A percentile compares a stretch with the other conserved stretches of the same genome.
Evolutionary conservation across 2,888 invertebrate genomes (phyloP).

Genomic region (Pteria penguin): DNA sequence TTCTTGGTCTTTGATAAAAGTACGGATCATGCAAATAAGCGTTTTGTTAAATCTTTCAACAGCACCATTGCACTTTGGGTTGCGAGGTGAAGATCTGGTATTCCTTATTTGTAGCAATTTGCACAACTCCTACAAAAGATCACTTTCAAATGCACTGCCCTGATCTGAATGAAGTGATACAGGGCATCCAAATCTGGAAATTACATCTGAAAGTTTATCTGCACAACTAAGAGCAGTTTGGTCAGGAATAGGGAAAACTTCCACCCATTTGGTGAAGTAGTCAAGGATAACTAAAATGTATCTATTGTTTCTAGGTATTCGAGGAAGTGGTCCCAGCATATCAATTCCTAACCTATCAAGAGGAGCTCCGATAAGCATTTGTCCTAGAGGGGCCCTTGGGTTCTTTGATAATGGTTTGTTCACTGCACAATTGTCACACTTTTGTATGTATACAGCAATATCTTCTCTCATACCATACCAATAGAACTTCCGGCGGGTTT

Average conservation of each 20-base stretch:
- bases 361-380: constrained; percentile 32
- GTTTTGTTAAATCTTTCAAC: constrained; percentile 43
- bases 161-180: constrained; percentile 43
- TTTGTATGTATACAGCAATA: constrained; percentile 8
- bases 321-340: constrained; percentile 27
- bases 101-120: constrained; percentile 42
- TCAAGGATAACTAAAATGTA: constrained; percentile 49
- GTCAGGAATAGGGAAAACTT: constrained; percentile 42
- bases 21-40: constrained; percentile 35
- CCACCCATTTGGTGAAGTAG: constrained; percentile 47
- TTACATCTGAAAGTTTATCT: constrained; percentile 38
- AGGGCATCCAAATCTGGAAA: constrained; percentile 39
- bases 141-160: constrained; percentile 43
- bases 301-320: constrained; percentile 26
- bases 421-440: constrained; percentile 25
- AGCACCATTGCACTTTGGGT: constrained; percentile 45
- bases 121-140: constrained; percentile 41
- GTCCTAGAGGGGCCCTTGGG: constrained; percentile 27
- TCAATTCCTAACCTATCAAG: constrained; percentile 17
- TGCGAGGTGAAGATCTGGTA: constrained; percentile 34
- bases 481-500: constrained; percentile 27
- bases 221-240: constrained; percentile 43
- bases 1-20: constrained; percentile 35
- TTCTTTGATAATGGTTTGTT: constrained; percentile 29
- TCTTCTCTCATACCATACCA: constrained; percentile 39